These are phyloP conservation scores for Lepidiolamprologus cunningtoni DNA, from an alignment of 2,113 vertebrate species.

Conservation along the genomic window DNA sequence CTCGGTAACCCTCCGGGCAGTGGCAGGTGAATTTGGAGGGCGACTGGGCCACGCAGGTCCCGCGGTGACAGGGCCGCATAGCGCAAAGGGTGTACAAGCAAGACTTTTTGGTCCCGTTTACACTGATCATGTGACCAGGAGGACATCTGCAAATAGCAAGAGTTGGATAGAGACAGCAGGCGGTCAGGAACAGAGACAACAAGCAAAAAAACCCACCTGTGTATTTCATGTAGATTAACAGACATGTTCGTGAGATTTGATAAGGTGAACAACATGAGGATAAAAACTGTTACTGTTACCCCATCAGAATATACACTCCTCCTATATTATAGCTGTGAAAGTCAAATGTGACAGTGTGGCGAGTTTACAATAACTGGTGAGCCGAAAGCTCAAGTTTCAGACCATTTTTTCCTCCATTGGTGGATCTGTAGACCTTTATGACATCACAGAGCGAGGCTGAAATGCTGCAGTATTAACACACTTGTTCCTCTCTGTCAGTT, in stretches of 20 bases:
- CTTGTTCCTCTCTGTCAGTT: background rate
- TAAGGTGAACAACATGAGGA: background rate
- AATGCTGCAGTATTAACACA: background rate
- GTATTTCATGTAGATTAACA: background rate
- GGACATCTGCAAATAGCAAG: conserved; percentile 72
- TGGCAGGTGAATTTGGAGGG: conserved; percentile 76
- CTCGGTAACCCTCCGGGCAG: conserved; percentile 77
- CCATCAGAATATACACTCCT: background rate
- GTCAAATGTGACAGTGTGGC: rapidly evolving
- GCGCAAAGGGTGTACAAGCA: conserved; percentile 80
- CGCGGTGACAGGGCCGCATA: conserved; percentile 75
- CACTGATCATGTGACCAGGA: conserved; percentile 73
- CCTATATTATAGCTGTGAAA: background rate
- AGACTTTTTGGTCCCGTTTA: conserved; percentile 74
- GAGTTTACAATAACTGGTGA: background rate
- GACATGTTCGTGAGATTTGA: background rate
- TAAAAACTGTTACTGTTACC: background rate
- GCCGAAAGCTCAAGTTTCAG: background rate
- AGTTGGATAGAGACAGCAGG: background rate
- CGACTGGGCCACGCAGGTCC: conserved; percentile 78
- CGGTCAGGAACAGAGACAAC: rapidly evolving
- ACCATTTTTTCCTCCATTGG: background rate
- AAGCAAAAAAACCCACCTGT: rapidly evolving
- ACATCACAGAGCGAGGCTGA: background rate
- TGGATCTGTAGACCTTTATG: background rate